Percentiles rank a stretch among this genome's conserved stretches.
Evolutionary conservation across 2,113 vertebrate genomes (phyloP).

Genomic region (Raja brachyura): DNA sequence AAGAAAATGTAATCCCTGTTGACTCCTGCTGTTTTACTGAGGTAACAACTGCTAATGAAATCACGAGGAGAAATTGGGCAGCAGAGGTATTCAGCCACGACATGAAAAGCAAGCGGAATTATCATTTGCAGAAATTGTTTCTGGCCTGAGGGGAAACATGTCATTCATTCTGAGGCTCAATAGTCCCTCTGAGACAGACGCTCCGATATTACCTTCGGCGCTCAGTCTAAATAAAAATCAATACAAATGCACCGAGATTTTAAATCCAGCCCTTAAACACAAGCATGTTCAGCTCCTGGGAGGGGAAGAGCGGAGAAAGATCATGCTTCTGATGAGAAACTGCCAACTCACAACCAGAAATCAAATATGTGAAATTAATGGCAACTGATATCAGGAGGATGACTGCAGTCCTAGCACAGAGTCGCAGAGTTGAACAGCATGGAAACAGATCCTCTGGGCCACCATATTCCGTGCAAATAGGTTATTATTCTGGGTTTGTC

Average conservation of each 20-base stretch:
- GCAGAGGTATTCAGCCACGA: not conserved
- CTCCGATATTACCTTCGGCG: not conserved
- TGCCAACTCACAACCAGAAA: not conserved
- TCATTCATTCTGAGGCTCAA: constrained; percentile 3
- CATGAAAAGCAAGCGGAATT: not conserved
- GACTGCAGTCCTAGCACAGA: too few relatives aligned
- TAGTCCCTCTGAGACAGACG: not conserved
- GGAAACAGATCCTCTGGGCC: too few relatives aligned
- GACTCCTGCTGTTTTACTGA: not conserved
- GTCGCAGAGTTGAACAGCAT: too few relatives aligned
- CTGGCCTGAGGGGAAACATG: not conserved
- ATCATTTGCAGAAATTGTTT: not conserved
- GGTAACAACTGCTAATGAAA: not conserved
- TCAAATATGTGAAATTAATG: too few relatives aligned
- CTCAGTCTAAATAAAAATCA: constrained; percentile 2
- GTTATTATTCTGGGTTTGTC: too few relatives aligned
- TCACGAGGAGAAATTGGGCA: not conserved
- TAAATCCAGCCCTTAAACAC: not conserved
- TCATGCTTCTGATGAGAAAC: not conserved
- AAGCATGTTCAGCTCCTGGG: not conserved
- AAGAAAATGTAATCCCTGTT: not conserved
- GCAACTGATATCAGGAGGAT: too few relatives aligned
- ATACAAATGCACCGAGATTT: not conserved
- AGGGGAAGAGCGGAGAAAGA: too few relatives aligned
- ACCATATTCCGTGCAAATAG: too few relatives aligned